Evolutionary conservation across 2,113 vertebrate species (phyloP).

Genomic region (Python bivittatus): DNA sequence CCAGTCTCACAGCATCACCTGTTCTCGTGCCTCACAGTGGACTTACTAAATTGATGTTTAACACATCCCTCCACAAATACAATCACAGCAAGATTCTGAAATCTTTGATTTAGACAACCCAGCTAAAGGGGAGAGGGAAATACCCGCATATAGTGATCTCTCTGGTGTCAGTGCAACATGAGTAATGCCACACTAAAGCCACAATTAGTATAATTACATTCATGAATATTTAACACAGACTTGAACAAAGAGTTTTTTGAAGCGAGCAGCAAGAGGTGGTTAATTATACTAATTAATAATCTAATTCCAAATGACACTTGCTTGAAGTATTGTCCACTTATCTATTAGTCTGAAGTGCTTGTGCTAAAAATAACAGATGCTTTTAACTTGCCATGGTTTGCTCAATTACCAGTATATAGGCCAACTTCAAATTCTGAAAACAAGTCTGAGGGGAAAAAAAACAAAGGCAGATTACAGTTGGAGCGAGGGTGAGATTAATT

Average conservation of each 20-base stretch:
- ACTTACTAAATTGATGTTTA: constrained; percentile 7
- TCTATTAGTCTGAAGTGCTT: constrained; percentile 37
- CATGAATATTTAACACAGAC: constrained; percentile 17
- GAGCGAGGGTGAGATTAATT: not conserved
- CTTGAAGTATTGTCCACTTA: constrained; percentile 22
- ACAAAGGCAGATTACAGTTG: not conserved
- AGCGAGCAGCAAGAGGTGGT: constrained; percentile 10
- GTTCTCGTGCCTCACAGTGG: not conserved
- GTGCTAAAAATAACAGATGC: not conserved
- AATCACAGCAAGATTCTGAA: constrained; percentile 9
- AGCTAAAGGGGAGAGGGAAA: not conserved
- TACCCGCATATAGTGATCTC: not conserved
- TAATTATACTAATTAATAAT: constrained; percentile 51
- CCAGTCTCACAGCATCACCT: not conserved
- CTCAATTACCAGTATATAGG: constrained; percentile 26
- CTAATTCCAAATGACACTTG: constrained; percentile 41
- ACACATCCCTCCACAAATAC: not conserved
- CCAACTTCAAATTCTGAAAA: constrained; percentile 20
- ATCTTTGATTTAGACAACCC: not conserved
- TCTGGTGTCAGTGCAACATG: not conserved
- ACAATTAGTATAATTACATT: constrained; percentile 18
- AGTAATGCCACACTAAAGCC: constrained; percentile 6
- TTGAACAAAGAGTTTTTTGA: constrained; percentile 24
- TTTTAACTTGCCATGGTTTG: constrained; percentile 21
- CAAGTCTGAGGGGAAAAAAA: not conserved